These are phyloP conservation scores for Crioceris asparagi DNA, from an alignment of 2,888 invertebrate genomes.

Conservation along the genomic window DNA sequence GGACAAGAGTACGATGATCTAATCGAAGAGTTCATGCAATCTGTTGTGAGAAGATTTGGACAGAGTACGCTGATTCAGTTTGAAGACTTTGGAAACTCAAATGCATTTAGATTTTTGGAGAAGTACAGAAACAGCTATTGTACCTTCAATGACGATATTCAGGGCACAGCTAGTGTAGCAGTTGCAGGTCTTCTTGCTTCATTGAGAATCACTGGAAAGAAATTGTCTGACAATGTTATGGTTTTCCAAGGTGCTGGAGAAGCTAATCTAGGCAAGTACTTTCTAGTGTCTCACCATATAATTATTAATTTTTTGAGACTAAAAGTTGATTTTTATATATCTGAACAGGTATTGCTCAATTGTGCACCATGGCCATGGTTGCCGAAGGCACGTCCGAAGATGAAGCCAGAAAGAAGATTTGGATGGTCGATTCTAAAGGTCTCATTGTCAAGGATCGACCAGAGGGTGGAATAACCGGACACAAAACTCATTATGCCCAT, in stretches of 20 bases:
- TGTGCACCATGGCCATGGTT: slow-evolving; percentile 88
- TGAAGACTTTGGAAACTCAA: slow-evolving; percentile 97
- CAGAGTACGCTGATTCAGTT: slow-evolving; percentile 84
- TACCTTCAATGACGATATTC: slow-evolving; percentile 99
- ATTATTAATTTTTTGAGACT: too few species aligned
- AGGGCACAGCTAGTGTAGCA: slow-evolving; percentile 76
- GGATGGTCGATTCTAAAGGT: slow-evolving; percentile 94
- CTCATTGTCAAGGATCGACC: slow-evolving; percentile 82
- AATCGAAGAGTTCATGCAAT: slow-evolving; percentile 94
- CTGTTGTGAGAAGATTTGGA: slow-evolving; percentile 74
- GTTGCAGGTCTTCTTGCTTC: slow-evolving; percentile 88
- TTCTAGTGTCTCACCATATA: not conserved
- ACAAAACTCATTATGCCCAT: slow-evolving; percentile 77
- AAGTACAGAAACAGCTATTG: slow-evolving; percentile 84
- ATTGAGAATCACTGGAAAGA: slow-evolving; percentile 70
- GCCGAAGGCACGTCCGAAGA: slow-evolving; percentile 63
- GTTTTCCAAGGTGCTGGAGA: slow-evolving; percentile 95
- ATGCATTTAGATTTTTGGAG: slow-evolving; percentile 86
- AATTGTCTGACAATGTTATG: slow-evolving; percentile 72
- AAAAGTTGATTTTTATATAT: too few species aligned
- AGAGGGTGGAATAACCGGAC: slow-evolving; percentile 65
- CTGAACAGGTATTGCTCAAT: slow-evolving; percentile 70
- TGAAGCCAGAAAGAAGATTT: slow-evolving; percentile 74
- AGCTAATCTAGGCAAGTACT: slow-evolving; percentile 51
- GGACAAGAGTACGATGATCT: slow-evolving; percentile 86